Evolutionary conservation across 2,113 vertebrate genomes (phyloP), one percentile per base, ranked within the genome.

Genomic region (Etia nguti): DNA sequence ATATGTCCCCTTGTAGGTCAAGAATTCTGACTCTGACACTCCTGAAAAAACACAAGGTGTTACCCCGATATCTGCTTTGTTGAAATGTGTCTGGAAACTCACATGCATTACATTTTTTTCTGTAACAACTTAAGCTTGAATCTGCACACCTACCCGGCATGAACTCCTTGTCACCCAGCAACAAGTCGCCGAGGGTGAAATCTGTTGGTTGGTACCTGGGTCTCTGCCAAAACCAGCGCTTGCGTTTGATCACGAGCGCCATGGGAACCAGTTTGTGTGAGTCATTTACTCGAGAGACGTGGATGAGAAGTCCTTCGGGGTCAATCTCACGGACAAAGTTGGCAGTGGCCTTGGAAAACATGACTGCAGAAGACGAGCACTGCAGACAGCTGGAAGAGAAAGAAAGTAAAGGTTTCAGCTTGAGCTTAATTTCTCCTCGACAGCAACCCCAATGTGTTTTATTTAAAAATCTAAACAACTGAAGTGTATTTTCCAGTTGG

Each of bases 321-420:
- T 97, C 98, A 22, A 97, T 96, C 92, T 98, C 97, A 82, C 82
- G 97, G 83, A 99, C 95, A 1, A 99, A 97, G 91, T 96, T 97
- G 92, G 93, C 96, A 2, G 98, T 98, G 84, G 97, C 98, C 91
- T 97, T 98, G 86, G 97, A 97, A 96, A 99, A 99, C 98, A 99
- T 99, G 81, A 83, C 94, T 86, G 83, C 24, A 4, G 48, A 54
- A 9, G 34, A 70, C 1, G 34, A 81, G 34, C 52, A 41, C 43
- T 20, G 24, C 50, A 80, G 75, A 60, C 59, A 34, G 70, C 81
- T 87, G 80, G 57, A 88, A 86, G 57, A 65, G 55, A 86, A 46
- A 73, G 24, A 34, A 4, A 10, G 31, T 24, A 1, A 77, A 43
- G 15, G 41, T 11, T 59, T 84, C 13, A 41, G n/a, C 65, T 77